Conservation (phyloP, 2,113 vertebrate genomes). For the Pantherophis guttatus region DNA sequence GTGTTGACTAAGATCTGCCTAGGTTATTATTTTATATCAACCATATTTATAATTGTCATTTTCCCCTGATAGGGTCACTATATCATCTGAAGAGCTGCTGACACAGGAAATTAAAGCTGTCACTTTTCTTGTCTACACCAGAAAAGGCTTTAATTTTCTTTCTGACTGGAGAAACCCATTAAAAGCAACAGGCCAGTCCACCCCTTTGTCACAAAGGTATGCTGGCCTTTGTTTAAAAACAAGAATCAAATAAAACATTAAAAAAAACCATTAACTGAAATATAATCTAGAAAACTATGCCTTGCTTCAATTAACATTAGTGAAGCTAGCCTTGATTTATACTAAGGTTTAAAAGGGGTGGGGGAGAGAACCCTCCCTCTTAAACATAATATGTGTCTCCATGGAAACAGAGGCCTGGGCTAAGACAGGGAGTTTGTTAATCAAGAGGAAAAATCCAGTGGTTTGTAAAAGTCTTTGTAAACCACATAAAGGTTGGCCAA, state of each 20-base stretch:
- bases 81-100: neutral
- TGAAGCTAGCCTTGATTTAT: constrained; percentile 1
- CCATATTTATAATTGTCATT: neutral
- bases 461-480: constrained; percentile 17
- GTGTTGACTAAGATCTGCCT: neutral
- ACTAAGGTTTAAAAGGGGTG: neutral
- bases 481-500: neutral
- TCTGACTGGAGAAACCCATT: neutral
- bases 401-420: neutral
- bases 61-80: neutral
- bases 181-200: neutral
- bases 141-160: neutral
- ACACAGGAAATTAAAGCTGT: neutral
- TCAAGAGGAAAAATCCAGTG: neutral
- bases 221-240: neutral
- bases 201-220: neutral
- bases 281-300: neutral
- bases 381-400: constrained; percentile 10
- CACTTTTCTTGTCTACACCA: neutral
- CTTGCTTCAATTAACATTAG: neutral
- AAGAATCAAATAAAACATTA: neutral
- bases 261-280: neutral
- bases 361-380: neutral
- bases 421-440: constrained; percentile 7
- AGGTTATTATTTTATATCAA: neutral